Evolutionary conservation across 35 echinoderm and acorn worm species (phyloP).

Genomic region (Ophiothrix spiculata): DNA sequence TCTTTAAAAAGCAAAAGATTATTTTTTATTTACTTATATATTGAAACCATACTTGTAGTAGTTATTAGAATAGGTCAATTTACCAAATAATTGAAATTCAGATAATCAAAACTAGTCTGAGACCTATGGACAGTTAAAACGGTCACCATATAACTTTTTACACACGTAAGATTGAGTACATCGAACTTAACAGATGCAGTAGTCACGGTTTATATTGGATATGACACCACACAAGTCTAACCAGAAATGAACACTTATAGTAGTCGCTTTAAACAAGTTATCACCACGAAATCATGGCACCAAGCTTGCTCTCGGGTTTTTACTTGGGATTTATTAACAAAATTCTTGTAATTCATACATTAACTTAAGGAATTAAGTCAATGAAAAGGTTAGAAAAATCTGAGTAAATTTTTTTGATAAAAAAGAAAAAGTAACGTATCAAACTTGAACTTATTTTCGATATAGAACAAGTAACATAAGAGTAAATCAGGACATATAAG

Average conservation of each 20-base stretch:
- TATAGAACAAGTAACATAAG: background rate
- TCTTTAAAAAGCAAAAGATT: too few relatives aligned
- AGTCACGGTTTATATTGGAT: background rate
- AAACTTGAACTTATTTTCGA: background rate
- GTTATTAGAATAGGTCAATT: too few relatives aligned
- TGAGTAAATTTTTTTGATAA: background rate
- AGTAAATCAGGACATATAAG: background rate
- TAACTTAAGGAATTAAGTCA: background rate
- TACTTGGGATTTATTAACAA: background rate
- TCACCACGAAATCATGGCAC: background rate
- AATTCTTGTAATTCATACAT: background rate
- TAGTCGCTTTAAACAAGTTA: background rate
- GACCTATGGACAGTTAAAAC: too few relatives aligned
- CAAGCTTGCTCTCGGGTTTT: background rate
- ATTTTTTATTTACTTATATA: too few relatives aligned
- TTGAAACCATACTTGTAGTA: too few relatives aligned
- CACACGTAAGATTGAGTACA: too few relatives aligned
- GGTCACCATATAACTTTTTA: too few relatives aligned
- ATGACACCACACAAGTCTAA: background rate
- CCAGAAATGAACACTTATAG: background rate
- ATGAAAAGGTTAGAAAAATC: background rate
- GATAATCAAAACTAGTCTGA: too few relatives aligned
- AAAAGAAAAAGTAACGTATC: background rate
- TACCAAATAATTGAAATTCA: too few relatives aligned
- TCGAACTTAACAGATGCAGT: too few relatives aligned